Base-by-base conservation (phyloP, 2,888 invertebrate genomes). In the Ochropacha duplaris region DNA sequence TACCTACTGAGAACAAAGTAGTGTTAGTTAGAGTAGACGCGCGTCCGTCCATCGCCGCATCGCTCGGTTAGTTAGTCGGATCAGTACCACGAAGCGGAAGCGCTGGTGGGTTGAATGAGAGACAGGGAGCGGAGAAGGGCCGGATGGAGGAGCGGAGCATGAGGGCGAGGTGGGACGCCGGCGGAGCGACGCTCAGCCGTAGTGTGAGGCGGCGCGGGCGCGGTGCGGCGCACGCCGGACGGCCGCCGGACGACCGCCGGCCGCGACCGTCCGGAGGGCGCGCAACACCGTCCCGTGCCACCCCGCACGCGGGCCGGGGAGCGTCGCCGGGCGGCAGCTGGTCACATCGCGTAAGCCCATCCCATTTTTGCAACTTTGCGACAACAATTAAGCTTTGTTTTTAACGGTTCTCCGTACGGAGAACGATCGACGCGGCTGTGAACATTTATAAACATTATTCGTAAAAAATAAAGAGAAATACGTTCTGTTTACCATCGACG, bases 261-360 rank as follows among this genome's bases (percentile, higher is more conserved):
- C n/a, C n/a, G n/a, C n/a, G n/a, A n/a, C 31, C 11, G 31, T 83
- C 73, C 78, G 79, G 74, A 71, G 87, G 86, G 86, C 87, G 88
- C 87, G 69, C 68, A 62, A 1, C 61, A 62, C 81, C 76, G 88
- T 90, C 89, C 91, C 90, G 90, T 87, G 88, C 86, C 85, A 68
- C 82, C 82, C 77, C 87, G 86, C 89, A 90, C 90, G 84, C 82
- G 71, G 84, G 81, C 85, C 78, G 61, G 50, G 59, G 69, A 77
- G 86, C 87, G 83, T 77, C 81, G 82, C 85, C 81, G 76, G 86
- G 94, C 94, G 93, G 94, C 94, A 94, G 92, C 92, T 94, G 95
- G 94, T 94, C 94, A 94, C 94, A 94, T 95, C 94, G 94, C 94
- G 94, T 94, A 94, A 94, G 94, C 94, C 94, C 94, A 94, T 95